Conservation (phyloP, 2,888 invertebrate species). For the Microctonus hyperodae region DNA sequence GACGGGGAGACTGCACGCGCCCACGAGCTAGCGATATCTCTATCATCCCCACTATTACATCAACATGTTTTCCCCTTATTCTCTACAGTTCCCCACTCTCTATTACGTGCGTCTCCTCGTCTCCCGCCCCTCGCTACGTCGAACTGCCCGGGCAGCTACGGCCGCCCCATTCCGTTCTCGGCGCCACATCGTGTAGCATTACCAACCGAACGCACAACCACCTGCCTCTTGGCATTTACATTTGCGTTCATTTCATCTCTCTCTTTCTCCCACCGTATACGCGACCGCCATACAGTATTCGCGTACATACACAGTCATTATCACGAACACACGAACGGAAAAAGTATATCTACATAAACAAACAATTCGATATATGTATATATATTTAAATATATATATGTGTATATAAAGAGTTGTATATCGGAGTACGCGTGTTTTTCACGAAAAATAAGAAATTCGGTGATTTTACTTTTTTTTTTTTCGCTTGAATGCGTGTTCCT, state of each 20-base stretch:
- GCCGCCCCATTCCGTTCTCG: conserved; percentile 63
- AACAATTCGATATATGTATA: conserved; percentile 9
- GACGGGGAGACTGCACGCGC: conserved; percentile 22
- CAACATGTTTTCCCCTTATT: conserved; percentile 30
- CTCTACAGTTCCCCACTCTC: conserved; percentile 27
- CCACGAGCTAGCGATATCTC: conserved; percentile 13
- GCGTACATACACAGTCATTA: conserved; percentile 2
- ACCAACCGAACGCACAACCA: conserved; percentile 43
- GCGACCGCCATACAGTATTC: conserved; percentile 3
- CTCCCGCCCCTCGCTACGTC: conserved; percentile 57
- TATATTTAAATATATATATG: not conserved
- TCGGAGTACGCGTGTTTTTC: not conserved
- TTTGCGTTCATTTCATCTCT: conserved; percentile 36
- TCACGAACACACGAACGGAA: conserved; percentile 3
- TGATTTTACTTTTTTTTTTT: not conserved
- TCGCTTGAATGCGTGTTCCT: not conserved
- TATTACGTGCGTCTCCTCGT: conserved; percentile 32
- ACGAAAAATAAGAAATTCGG: conserved; percentile 1
- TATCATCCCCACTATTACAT: conserved; percentile 29
- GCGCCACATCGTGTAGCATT: conserved; percentile 61
- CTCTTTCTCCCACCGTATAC: conserved; percentile 34
- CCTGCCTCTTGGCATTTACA: conserved; percentile 39
- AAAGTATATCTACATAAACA: conserved; percentile 14
- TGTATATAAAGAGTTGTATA: not conserved
- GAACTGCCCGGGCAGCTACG: conserved; percentile 62